phyloP scores from a whole-genome alignment of 2,113 vertebrate genomes.

The Regulus satrapa region DNA sequence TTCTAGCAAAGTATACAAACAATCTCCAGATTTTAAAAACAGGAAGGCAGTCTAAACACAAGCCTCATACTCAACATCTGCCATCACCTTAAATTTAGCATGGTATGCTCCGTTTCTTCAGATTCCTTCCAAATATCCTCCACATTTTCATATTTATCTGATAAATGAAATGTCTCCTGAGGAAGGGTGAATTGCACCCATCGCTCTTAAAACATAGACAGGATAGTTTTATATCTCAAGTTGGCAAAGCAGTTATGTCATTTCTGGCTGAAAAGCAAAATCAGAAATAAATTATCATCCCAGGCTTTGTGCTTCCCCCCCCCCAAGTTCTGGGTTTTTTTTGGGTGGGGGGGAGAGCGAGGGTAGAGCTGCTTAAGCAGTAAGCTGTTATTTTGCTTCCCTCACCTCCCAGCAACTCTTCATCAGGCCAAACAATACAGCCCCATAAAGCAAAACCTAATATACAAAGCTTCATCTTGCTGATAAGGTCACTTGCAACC shows the following conservation, averaged over 20 bases:
- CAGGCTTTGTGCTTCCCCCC: too few species aligned
- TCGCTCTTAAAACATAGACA: neutral
- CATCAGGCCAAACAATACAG: neutral
- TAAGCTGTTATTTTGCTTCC: neutral
- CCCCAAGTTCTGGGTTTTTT: too few species aligned
- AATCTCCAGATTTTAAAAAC: constrained; percentile 16
- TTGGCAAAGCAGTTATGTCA: neutral
- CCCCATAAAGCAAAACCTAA: neutral
- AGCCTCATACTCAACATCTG: neutral
- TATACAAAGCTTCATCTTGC: neutral
- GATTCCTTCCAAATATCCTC: neutral
- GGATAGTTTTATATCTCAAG: neutral
- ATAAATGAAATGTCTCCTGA: neutral
- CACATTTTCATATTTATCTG: neutral
- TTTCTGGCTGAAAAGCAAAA: neutral
- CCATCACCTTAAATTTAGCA: constrained; percentile 16
- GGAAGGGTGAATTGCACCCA: neutral
- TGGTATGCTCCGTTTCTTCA: neutral
- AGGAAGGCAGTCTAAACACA: constrained; percentile 24
- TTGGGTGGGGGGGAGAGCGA: rapidly evolving
- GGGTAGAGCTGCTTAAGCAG: neutral
- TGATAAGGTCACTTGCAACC: neutral
- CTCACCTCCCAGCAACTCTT: neutral
- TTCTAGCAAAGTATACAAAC: constrained; percentile 15
- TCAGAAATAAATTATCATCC: neutral